Evolutionary conservation across 1,140 invertebrate genomes (phyloP).

Genomic region (Metaphire vulgaris): DNA sequence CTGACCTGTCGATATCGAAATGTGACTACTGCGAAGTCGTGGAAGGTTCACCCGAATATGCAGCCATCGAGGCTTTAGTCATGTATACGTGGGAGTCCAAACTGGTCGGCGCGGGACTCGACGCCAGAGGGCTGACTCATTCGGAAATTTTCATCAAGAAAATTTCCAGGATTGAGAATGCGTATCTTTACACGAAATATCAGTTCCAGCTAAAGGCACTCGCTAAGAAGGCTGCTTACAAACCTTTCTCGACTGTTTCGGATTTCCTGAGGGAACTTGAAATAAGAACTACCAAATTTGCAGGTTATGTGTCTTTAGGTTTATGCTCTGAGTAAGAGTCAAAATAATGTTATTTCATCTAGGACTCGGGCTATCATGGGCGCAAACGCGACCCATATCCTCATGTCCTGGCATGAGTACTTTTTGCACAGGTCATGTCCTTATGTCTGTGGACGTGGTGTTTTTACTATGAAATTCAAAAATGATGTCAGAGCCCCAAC

Average conservation of each 20-base stretch:
- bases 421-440: too few species aligned
- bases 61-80: not conserved
- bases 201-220: not conserved
- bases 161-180: slow-evolving; percentile 8
- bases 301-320: not conserved
- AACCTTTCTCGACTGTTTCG: not conserved
- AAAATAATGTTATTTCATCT: too few species aligned
- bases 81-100: slow-evolving; percentile 10
- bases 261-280: not conserved
- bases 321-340: not conserved
- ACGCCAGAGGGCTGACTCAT: not conserved
- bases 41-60: not conserved
- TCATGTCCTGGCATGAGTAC: too few species aligned
- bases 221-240: not conserved
- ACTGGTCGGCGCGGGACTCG: not conserved
- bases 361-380: too few species aligned
- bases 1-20: not conserved
- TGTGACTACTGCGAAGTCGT: not conserved
- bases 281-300: not conserved
- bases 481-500: too few species aligned
- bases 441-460: too few species aligned
- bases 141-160: not conserved
- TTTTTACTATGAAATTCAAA: too few species aligned
- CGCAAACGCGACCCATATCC: too few species aligned
- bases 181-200: not conserved